Evolutionary conservation across 2,797 vertebrate genomes (phyloP), one percentile per base, ranked within the genome.

Genomic region (Lacerta agilis): DNA sequence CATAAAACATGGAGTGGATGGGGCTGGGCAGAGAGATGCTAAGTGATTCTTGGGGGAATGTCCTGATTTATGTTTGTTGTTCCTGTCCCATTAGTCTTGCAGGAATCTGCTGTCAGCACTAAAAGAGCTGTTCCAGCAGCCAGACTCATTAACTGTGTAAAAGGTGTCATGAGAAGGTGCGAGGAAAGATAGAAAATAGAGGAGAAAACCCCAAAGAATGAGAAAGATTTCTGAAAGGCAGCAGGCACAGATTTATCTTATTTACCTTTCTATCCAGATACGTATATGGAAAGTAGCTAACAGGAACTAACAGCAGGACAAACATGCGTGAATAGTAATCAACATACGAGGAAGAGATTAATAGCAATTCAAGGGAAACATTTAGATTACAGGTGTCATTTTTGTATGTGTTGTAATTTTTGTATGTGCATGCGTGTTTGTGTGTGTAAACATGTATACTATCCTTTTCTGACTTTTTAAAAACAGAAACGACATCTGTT

Each of bases 101-200:
- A 86, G 18, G 18, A 90, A 75, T 8, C 5, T 82, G 72, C 64
- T 41, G 23, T 66, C 17, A 85, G 58, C 8, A 91, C 8, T 25
- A 33, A 89, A 89, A 82, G 75, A 67, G 0, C 11, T 1, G 3
- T 83, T 91, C 36, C 36, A 90, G n/a, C 11, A 79, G 1, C 29
- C 49, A 86, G 69, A 9, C 89, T 90, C 86, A 80, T 61, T 29
- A 82, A 38, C 8, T 88, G 55, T 71, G 9, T 43, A 87, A 79
- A 33, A 87, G 8, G 18, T 80, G 73, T 7, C 4, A 43, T 79
- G 72, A 41, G 3, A 67, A 91, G 5, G 4, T 82, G 15, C 11
- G 18, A 49, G 8, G 36, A 81, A 58, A 1, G 83, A 79, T 33
- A 18, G 20, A 90, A 88, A 91, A 86, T 36, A 73, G 87, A 81